These are phyloP conservation scores for Zygogramma bicolorata DNA, from an alignment of 2,888 invertebrate species.

Conservation along the genomic window DNA sequence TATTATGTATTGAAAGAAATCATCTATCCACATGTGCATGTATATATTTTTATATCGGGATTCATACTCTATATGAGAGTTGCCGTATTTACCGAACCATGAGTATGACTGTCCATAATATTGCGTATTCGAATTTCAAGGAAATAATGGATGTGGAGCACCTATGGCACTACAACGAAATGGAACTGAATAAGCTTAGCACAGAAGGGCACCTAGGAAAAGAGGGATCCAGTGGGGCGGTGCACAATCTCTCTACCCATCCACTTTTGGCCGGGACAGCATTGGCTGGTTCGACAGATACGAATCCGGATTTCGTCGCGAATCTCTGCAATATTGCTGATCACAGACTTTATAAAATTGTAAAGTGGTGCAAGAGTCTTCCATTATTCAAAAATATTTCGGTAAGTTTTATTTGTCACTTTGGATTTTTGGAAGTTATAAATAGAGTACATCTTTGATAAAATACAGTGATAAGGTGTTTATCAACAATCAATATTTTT, in stretches of 20 bases:
- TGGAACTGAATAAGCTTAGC: constrained; percentile 78
- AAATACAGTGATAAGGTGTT: too few relatives aligned
- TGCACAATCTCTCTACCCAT: constrained; percentile 68
- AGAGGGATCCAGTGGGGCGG: constrained; percentile 64
- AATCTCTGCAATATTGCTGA: constrained; percentile 95
- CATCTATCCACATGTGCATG: too few relatives aligned
- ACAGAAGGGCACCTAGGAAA: constrained; percentile 62
- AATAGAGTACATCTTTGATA: not conserved
- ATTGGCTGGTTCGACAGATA: constrained; percentile 69
- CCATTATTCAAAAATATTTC: constrained; percentile 97
- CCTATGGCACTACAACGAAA: constrained; percentile 93
- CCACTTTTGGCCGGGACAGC: constrained; percentile 71
- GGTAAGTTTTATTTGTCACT: constrained; percentile 66
- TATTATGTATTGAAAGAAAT: too few relatives aligned
- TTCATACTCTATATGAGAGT: too few relatives aligned
- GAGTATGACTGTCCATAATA: too few relatives aligned
- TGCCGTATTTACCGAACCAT: too few relatives aligned
- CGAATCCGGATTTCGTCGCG: constrained; percentile 87
- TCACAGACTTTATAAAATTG: constrained; percentile 95
- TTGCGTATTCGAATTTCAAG: constrained; percentile 71
- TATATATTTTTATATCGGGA: too few relatives aligned
- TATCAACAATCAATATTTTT: too few relatives aligned
- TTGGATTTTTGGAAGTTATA: not conserved
- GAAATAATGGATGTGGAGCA: constrained; percentile 98
- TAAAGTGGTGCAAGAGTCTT: constrained; percentile 98